A percentile compares a stretch with the other conserved stretches of the same genome.
These are phyloP conservation scores for Porites lobata DNA, from an alignment of 92 coral and sea anemone species.

Conservation along the genomic window DNA sequence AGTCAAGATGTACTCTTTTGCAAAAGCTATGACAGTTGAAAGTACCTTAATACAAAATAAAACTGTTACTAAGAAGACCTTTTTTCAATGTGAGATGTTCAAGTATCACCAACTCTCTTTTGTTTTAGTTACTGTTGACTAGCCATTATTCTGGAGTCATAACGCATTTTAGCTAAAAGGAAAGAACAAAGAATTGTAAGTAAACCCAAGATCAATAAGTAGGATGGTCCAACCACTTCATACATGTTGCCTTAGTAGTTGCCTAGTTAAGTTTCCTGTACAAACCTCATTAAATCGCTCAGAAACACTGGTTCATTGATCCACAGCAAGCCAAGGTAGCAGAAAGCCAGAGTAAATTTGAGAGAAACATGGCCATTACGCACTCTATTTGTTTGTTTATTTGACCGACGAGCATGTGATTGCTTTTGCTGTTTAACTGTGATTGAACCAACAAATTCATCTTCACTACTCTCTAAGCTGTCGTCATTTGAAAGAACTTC, in stretches of 20 bases:
- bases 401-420: not conserved
- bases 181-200: too few relatives aligned
- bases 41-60: too few relatives aligned
- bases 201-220: too few relatives aligned
- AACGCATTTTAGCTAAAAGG: too few relatives aligned
- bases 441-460: slow-evolving; percentile 72
- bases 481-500: not conserved
- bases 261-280: not conserved
- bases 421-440: not conserved
- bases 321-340: slow-evolving; percentile 83
- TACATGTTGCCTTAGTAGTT: not conserved
- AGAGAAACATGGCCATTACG: slow-evolving; percentile 27
- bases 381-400: not conserved
- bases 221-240: too few relatives aligned
- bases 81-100: too few relatives aligned
- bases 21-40: too few relatives aligned
- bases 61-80: too few relatives aligned
- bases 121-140: too few relatives aligned
- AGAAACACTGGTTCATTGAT: slow-evolving; percentile 88
- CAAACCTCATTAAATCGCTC: slow-evolving; percentile 89
- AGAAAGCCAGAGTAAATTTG: slow-evolving; percentile 75
- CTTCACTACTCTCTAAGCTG: slow-evolving; percentile 40
- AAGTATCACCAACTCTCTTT: too few relatives aligned
- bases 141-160: too few relatives aligned
- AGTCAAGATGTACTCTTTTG: too few relatives aligned